Percentiles rank a stretch among this genome's conserved stretches.
phyloP scores from a whole-genome alignment of 2,113 vertebrate species.

The Kryptolebias marmoratus region DNA sequence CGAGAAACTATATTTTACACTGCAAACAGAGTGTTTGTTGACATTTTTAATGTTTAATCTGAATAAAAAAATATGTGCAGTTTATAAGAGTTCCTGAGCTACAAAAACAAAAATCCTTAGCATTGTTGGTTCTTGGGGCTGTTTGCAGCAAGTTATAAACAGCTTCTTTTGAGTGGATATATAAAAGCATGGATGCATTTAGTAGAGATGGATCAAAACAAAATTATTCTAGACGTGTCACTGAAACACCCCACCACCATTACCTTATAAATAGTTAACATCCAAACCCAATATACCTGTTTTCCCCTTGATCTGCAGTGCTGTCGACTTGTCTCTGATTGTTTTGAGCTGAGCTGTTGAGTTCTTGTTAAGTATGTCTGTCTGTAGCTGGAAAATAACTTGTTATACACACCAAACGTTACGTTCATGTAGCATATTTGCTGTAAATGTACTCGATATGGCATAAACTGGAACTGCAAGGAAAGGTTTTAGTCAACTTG shows the following conservation, averaged over 20 bases:
- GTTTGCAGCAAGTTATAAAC: not conserved
- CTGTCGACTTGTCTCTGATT: not conserved
- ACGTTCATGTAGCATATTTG: no score
- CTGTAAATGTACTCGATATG: no score
- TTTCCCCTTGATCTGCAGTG: not conserved
- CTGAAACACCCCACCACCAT: not conserved
- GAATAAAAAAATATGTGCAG: no score
- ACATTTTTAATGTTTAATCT: no score
- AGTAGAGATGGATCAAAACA: not conserved
- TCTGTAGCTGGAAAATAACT: not conserved
- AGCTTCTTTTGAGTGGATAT: not conserved
- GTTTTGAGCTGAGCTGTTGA: not conserved
- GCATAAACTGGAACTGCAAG: no score
- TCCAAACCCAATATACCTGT: not conserved
- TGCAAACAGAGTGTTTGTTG: constrained; percentile 44
- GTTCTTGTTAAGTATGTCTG: not conserved
- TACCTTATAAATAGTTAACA: not conserved
- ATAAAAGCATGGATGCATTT: not conserved
- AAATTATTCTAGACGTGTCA: not conserved
- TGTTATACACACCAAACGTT: no score
- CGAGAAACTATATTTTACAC: constrained; percentile 21
- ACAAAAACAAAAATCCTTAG: no score
- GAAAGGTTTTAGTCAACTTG: no score
- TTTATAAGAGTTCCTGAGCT: no score
- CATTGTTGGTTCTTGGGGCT: no score